These are phyloP conservation scores for Sesia apiformis DNA, from an alignment of 2,888 invertebrate species.

Conservation along the genomic window DNA sequence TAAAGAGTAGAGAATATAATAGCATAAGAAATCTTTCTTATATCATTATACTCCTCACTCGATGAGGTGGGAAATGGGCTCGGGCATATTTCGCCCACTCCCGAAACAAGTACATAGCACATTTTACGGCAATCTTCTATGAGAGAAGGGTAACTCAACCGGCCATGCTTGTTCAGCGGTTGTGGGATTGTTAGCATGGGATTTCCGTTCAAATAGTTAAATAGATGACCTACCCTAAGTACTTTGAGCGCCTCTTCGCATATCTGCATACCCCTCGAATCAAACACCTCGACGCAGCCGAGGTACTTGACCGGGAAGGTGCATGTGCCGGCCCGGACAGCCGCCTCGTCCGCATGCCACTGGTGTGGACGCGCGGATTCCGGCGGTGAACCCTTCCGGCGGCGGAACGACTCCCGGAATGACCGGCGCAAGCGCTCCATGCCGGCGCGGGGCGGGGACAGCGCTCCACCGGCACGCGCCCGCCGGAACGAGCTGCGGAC, in stretches of 20 bases:
- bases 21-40: too few relatives aligned
- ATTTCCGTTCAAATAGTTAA: background rate
- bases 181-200: too few relatives aligned
- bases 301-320: constrained; percentile 98
- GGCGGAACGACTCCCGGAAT: constrained; percentile 94
- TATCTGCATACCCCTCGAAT: constrained; percentile 99
- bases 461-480: constrained; percentile 33
- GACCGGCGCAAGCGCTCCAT: constrained; percentile 93
- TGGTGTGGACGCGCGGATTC: constrained; percentile 97
- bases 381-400: constrained; percentile 89
- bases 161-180: too few relatives aligned
- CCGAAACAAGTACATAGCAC: too few relatives aligned
- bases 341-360: constrained; percentile 98
- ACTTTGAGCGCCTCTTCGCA: constrained; percentile 99
- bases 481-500: constrained; percentile 58
- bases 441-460: constrained; percentile 70
- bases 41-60: too few relatives aligned
- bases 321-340: constrained; percentile 96
- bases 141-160: too few relatives aligned
- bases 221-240: constrained; percentile 82
- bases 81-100: too few relatives aligned
- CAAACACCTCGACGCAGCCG: constrained; percentile 99
- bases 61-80: too few relatives aligned
- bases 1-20: too few relatives aligned
- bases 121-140: too few relatives aligned